phyloP scores from a whole-genome alignment of 53 echinoderm and acorn worm genomes.

The Astropecten irregularis region DNA sequence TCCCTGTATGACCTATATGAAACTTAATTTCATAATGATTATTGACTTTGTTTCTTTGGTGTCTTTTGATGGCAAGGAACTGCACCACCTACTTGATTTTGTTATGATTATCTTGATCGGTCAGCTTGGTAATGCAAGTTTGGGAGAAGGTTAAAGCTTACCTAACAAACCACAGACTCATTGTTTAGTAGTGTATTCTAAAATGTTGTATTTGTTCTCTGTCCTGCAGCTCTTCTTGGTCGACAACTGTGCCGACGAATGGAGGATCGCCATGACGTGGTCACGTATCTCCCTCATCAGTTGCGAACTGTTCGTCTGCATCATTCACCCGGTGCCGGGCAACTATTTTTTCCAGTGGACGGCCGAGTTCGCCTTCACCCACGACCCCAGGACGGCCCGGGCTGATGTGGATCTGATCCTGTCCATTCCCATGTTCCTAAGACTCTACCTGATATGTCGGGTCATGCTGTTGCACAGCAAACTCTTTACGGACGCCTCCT shows the following conservation, averaged over 20 bases:
- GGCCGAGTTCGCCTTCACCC: conserved; percentile 93
- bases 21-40: too few relatives aligned
- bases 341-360: conserved; percentile 85
- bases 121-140: too few relatives aligned
- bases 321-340: conserved; percentile 96
- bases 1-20: too few relatives aligned
- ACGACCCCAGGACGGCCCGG: conserved; percentile 63
- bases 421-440: conserved; percentile 99
- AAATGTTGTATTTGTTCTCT: background rate
- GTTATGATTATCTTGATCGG: too few relatives aligned
- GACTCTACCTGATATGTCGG: conserved; percentile 97
- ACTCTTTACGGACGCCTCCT: conserved; percentile 99
- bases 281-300: conserved; percentile 79
- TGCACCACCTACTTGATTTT: too few relatives aligned
- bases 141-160: too few relatives aligned
- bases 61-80: too few relatives aligned
- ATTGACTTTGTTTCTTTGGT: too few relatives aligned
- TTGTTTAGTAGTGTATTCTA: too few relatives aligned
- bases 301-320: conserved; percentile 85
- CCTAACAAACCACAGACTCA: too few relatives aligned
- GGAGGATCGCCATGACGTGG: conserved; percentile 99
- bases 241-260: conserved; percentile 99
- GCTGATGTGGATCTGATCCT: conserved; percentile 94
- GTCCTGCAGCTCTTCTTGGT: conserved; percentile 88
- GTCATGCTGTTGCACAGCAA: conserved; percentile 99